phyloP scores from a whole-genome alignment of 1,140 invertebrate genomes.

The Lordiphosa mommai region DNA sequence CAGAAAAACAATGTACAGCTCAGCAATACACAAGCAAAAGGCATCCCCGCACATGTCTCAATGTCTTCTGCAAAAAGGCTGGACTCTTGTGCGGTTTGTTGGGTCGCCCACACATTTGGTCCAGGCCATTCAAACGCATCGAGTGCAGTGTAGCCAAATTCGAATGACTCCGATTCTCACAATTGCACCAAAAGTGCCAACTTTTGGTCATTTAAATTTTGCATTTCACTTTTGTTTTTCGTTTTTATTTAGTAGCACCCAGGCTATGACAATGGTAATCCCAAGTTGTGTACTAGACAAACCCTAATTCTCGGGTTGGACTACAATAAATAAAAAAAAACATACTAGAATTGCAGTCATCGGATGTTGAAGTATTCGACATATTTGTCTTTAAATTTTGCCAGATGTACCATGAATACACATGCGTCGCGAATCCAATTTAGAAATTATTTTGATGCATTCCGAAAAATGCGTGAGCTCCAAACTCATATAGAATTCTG shows the following conservation, averaged over 20 bases:
- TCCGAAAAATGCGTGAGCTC: too few relatives aligned
- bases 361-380: too few relatives aligned
- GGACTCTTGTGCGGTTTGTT: constrained; percentile 10
- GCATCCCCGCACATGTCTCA: neutral
- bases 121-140: constrained; percentile 21
- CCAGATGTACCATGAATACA: too few relatives aligned
- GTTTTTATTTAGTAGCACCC: constrained; percentile 22
- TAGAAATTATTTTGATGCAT: too few relatives aligned
- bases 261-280: constrained; percentile 69
- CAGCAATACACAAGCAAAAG: constrained; percentile 12
- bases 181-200: constrained; percentile 31
- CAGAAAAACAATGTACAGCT: constrained; percentile 7
- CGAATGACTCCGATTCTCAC: constrained; percentile 59
- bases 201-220: constrained; percentile 1
- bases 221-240: neutral
- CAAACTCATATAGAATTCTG: too few relatives aligned
- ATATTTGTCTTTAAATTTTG: too few relatives aligned
- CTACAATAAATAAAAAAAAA: too few relatives aligned
- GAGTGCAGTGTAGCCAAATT: constrained; percentile 37
- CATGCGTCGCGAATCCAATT: too few relatives aligned
- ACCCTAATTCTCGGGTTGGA: neutral
- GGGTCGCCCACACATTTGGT: constrained; percentile 1
- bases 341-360: too few relatives aligned
- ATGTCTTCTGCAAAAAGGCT: neutral
- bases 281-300: constrained; percentile 14